Evolutionary conservation across 1,140 invertebrate species (phyloP), one percentile per base, ranked within the genome.

Genomic region (Pseudomyrmex sp.): DNA sequence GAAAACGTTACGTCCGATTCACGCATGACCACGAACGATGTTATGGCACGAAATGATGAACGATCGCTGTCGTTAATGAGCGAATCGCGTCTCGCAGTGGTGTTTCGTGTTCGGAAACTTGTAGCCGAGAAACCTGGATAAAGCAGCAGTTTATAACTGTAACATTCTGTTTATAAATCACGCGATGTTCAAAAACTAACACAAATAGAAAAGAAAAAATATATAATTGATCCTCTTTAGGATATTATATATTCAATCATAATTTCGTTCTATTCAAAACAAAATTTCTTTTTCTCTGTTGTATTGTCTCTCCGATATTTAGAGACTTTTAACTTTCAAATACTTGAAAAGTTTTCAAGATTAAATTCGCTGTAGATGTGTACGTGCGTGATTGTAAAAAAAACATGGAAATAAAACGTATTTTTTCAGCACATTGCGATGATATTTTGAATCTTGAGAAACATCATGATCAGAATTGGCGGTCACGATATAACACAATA

Each of bases 1-100:
- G 74, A 85, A 89, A 72, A 89, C 82, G 84, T 87, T 77, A 85
- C 68, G 58, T 69, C 65, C 83, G 84, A 84, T 84, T 84, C 82
- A 54, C 76, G 76, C 76, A 70, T 79, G 76, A 59, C 44, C 74
- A 56, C 74, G 82, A 75, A 76, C 56, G 23, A 12, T 23, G 58
- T 80, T 75, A 74, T 80, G 66, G 70, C 58, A 65, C 15, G 58
- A 50, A 35, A 26, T 80, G 76, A 80, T 54, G 18, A 48, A 18
- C 54, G 79, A 82, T 75, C 26, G 9, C 48, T 44, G 26, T 46
- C 48, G 75, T 65, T 75, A 83, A 88, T 70, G 85, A 84, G 56
- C 68, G 68, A 52, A 84, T 84, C 70, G 70, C 56, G 54, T 50
- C 70, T 72, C 69, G 79, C 56, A 13, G 48, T 59, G 46, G 35